Base-by-base conservation (phyloP, 2,113 vertebrate species). In the Pipra filicauda region DNA sequence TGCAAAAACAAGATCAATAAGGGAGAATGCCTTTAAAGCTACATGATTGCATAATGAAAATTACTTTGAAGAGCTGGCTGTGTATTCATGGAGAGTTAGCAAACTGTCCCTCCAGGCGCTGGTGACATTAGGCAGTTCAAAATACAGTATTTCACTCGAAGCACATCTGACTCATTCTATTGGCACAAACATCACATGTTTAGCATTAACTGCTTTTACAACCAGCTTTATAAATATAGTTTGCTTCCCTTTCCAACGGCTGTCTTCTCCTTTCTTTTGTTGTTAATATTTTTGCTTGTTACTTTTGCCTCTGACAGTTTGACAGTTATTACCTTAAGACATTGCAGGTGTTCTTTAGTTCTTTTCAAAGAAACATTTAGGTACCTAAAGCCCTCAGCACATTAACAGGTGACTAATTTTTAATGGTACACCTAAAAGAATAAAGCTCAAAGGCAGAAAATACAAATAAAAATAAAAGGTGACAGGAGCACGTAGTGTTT, bases 121-220 rank as follows among this genome's bases (percentile, higher is more conserved):
- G 78, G 69, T 95, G 85, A 96, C 85, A 95, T 89, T 78, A 95
- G 78, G 79, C 93, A 96, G 91, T 91, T 89, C 91, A 88, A 88
- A 95, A 93, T 86, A 92, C 77, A 86, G 74, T 87, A 93, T 88
- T 97, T 95, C 71, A 93, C 91, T 93, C 62, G 76, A 95, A 97
- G 86, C 83, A 75, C 66, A 93, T 95, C 91, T 95, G 96, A 97
- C 90, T 96, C 94, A 96, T 88, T 94, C 75, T 91, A 78, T 89
- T 96, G 80, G 93, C 84, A 96, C 84, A 96, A 96, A 91, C 66
- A 80, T 95, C 95, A 95, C 89, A 97, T 94, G 88, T 93, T 96
- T 91, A 96, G 72, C 66, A 93, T 88, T 93, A 96, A 95, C 85
- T 1, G 11, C 83, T 92, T 95, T 88, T 94, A 87, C 72, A 92